A percentile compares a stretch with the other conserved stretches of the same genome.
phyloP scores from a whole-genome alignment of 23 tunicate genomes.

The Clavelina lepadiformis region DNA sequence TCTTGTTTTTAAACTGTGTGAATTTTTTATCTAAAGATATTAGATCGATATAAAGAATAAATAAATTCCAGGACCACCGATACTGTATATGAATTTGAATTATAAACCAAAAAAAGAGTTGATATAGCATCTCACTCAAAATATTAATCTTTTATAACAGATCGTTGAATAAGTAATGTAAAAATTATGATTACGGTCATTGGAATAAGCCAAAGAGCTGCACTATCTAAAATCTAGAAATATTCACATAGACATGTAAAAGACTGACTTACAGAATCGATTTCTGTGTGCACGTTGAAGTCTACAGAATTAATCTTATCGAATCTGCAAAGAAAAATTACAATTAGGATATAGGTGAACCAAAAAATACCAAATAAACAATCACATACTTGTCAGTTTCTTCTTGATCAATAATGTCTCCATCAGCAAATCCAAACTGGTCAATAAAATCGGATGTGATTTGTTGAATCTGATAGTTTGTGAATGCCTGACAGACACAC shows the following conservation, averaged over 20 bases:
- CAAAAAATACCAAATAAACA: not conserved
- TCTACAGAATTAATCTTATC: slow-evolving; percentile 74
- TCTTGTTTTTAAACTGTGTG: too few species aligned
- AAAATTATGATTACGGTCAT: too few species aligned
- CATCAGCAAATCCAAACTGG: slow-evolving; percentile 96
- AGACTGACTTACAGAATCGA: slow-evolving; percentile 43
- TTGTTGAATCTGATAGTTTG: slow-evolving; percentile 96
- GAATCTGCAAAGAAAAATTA: slow-evolving; percentile 36
- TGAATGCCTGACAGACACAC: slow-evolving; percentile 96
- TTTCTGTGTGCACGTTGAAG: slow-evolving; percentile 68
- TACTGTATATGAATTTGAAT: too few species aligned
- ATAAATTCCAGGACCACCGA: too few species aligned
- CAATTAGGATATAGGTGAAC: not conserved
- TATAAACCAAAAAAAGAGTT: too few species aligned
- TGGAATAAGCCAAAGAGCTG: too few species aligned
- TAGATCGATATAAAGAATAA: too few species aligned
- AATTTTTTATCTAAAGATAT: too few species aligned
- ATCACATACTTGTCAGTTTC: slow-evolving; percentile 27
- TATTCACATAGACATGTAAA: not conserved
- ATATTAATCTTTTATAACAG: too few species aligned
- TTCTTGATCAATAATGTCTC: slow-evolving; percentile 79
- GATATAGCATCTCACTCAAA: too few species aligned
- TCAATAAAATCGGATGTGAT: slow-evolving; percentile 96
- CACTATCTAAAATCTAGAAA: not conserved
- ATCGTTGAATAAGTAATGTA: too few species aligned